Base-by-base conservation (phyloP, 2,113 vertebrate genomes). In the Zootoca vivipara region DNA sequence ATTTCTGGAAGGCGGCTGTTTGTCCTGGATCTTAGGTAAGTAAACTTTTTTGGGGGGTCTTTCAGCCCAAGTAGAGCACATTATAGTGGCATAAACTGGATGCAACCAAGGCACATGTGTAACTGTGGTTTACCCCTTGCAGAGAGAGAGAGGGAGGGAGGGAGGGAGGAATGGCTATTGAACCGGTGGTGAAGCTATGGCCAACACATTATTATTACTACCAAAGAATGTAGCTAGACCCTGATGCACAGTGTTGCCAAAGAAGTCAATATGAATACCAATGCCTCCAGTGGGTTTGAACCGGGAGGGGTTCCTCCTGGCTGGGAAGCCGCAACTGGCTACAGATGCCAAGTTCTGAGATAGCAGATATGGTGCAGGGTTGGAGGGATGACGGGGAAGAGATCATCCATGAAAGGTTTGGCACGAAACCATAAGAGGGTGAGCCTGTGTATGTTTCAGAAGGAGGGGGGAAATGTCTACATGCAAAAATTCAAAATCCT, bases 401-500 rank as follows among this genome's bases (percentile, higher is more conserved):
- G 74, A 77, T 67, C 30, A 24, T 7, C 72, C 80, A 88, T 38
- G 77, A 78, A 87, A 9, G 6, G 52, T 78, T 92, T 90, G 22
- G 1, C 12, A 46, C 74, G 81, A 82, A 82, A 86, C 24, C 90
- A 88, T 22, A 83, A n/a, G 40, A 28, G 87, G 38, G 81, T 28
- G 13, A 33, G 81, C n/a, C 33, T 78, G 62, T 67, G 58, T 82
- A 18, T 83, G 16, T 86, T 86, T 78, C 35, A 30, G 35, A 58
- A 16, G 6, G 73, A 87, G 35, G 79, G 87, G 35, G n/a, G 52
- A 80, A 0, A 7, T 7, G 90, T 67, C 77, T 58, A 35, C 86
- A 88, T 86, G 7, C 38, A 86, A 52, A 89, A 86, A 52, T 12
- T 86, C 85, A 84, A 22, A 86, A 83, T 82, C 78, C 28, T 91